These are phyloP conservation scores for Malthinus seriepunctatus DNA, from an alignment of 2,888 invertebrate species.

Conservation along the genomic window DNA sequence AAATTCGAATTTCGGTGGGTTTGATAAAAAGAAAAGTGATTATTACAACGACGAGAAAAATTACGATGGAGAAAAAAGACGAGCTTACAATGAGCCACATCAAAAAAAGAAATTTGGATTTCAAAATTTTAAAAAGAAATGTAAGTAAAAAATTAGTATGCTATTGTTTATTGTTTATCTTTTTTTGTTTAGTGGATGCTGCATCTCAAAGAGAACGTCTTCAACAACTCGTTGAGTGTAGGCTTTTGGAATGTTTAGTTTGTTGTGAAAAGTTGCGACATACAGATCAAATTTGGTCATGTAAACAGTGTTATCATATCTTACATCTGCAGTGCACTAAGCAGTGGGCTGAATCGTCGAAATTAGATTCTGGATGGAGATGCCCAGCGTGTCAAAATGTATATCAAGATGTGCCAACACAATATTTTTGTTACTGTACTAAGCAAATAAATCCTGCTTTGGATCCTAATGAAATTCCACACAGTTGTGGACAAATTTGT, in stretches of 20 bases:
- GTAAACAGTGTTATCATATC: slow-evolving; percentile 88
- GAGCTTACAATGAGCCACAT: background rate
- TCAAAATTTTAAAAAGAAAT: slow-evolving; percentile 17
- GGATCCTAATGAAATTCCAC: slow-evolving; percentile 79
- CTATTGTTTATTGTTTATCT: background rate
- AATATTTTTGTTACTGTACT: slow-evolving; percentile 91
- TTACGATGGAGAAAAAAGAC: background rate
- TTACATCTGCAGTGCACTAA: slow-evolving; percentile 88
- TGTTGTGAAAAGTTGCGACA: slow-evolving; percentile 88
- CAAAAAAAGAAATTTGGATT: slow-evolving; percentile 1
- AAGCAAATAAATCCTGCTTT: slow-evolving; percentile 75
- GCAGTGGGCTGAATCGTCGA: slow-evolving; percentile 89
- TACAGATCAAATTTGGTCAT: slow-evolving; percentile 86
- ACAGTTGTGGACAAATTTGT: slow-evolving; percentile 90
- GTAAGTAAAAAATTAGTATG: slow-evolving; percentile 10
- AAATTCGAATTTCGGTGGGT: too few relatives aligned
- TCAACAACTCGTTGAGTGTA: slow-evolving; percentile 79
- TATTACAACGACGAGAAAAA: background rate
- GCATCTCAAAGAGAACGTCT: slow-evolving; percentile 83
- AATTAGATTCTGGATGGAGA: slow-evolving; percentile 81
- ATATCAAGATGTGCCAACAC: slow-evolving; percentile 70
- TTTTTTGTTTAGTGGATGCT: slow-evolving; percentile 52
- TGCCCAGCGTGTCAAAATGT: slow-evolving; percentile 96
- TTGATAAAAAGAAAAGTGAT: too few relatives aligned
- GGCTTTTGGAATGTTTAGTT: slow-evolving; percentile 89